These are phyloP conservation scores for Luehdorfia chinensis DNA, from an alignment of 1,140 invertebrate species.

Conservation along the genomic window DNA sequence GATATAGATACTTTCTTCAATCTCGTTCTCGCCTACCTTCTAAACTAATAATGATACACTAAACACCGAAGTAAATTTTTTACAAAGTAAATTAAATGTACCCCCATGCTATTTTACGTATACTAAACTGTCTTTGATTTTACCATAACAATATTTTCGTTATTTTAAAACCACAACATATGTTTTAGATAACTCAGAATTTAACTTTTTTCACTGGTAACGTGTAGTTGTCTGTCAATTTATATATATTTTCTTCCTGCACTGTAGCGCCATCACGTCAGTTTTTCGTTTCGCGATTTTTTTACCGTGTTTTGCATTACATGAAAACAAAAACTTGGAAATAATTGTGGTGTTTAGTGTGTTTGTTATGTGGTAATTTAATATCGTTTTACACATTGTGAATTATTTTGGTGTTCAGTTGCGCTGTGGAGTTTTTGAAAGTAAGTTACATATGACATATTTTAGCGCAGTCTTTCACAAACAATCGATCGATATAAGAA, in stretches of 20 bases:
- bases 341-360: slow-evolving; percentile 1
- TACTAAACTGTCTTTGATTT: too few relatives aligned
- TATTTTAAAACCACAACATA: too few relatives aligned
- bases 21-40: too few relatives aligned
- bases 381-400: slow-evolving; percentile 14
- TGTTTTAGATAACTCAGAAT: too few relatives aligned
- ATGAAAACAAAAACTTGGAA: slow-evolving; percentile 17
- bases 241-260: not conserved
- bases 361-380: slow-evolving; percentile 7
- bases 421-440: slow-evolving; percentile 21
- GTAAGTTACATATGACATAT: slow-evolving; percentile 39
- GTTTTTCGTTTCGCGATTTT: slow-evolving; percentile 24
- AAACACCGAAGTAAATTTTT: too few relatives aligned
- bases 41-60: too few relatives aligned
- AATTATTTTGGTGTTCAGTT: slow-evolving; percentile 10
- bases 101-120: too few relatives aligned
- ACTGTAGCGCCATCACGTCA: slow-evolving; percentile 1
- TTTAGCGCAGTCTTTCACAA: slow-evolving; percentile 36
- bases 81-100: too few relatives aligned
- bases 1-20: too few relatives aligned
- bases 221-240: not conserved
- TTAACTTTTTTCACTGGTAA: not conserved
- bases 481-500: slow-evolving; percentile 65
- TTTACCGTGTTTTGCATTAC: slow-evolving; percentile 29
- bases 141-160: too few relatives aligned